Evolutionary conservation across 2,797 vertebrate species (phyloP).

Genomic region (Neosalanx taihuensis): DNA sequence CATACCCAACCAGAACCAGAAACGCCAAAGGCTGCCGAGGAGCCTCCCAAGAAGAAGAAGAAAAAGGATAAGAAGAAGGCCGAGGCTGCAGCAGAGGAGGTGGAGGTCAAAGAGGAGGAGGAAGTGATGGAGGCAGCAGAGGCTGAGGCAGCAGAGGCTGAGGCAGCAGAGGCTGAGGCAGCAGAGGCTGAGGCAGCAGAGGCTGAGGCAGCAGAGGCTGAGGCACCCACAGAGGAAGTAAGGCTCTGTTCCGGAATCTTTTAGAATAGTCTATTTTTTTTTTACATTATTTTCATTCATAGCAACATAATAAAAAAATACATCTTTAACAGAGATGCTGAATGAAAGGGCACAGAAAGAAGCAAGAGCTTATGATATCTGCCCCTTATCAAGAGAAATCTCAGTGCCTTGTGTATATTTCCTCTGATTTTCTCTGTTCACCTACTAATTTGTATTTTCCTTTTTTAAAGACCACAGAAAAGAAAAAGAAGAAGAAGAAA

Average conservation of each 20-base stretch:
- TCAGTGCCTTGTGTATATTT: neutral
- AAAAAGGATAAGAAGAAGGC: slow-evolving; percentile 69
- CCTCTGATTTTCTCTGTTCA: neutral
- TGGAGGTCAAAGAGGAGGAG: slow-evolving; percentile 40
- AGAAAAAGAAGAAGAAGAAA: slow-evolving; percentile 73
- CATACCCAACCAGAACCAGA: slow-evolving; percentile 35
- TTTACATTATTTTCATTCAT: no score
- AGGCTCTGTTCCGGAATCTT: neutral
- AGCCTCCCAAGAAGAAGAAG: slow-evolving; percentile 77
- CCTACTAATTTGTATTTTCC: neutral
- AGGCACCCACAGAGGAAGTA: slow-evolving; percentile 49
- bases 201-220: no score
- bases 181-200: no score
- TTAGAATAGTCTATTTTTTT: neutral
- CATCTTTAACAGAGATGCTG: neutral
- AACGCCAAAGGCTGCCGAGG: slow-evolving; percentile 46
- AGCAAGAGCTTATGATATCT: no score
- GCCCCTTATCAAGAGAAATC: neutral
- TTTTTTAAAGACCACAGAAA: slow-evolving; percentile 60
- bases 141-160: no score
- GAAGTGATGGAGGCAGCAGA: neutral
- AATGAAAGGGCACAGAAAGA: no score
- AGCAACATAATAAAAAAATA: no score
- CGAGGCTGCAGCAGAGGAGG: slow-evolving; percentile 34
- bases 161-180: neutral